These are phyloP conservation scores for Stomorhina lunata DNA, from an alignment of 2,888 invertebrate genomes.

Conservation along the genomic window DNA sequence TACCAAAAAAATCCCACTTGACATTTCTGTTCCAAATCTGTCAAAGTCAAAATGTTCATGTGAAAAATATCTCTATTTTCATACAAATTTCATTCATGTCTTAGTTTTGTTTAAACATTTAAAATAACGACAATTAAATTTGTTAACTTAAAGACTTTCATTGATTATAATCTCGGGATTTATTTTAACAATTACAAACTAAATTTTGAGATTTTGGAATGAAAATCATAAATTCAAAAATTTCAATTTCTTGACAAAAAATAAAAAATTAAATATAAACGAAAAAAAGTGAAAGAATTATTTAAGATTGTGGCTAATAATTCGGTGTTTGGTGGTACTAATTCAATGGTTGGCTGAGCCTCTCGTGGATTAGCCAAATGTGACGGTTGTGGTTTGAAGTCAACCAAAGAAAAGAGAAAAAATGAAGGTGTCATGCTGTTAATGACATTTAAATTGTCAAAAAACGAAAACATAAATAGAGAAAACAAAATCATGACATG, in stretches of 20 bases:
- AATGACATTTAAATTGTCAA: slow-evolving; percentile 64
- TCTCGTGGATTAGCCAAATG: background rate
- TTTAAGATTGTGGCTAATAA: too few relatives aligned
- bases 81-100: slow-evolving; percentile 1
- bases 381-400: background rate
- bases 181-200: background rate
- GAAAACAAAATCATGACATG: slow-evolving; percentile 44
- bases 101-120: background rate
- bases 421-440: slow-evolving; percentile 62
- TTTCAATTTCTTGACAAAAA: background rate
- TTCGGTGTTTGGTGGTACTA: background rate
- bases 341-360: slow-evolving; percentile 1
- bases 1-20: too few relatives aligned
- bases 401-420: background rate
- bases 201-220: background rate
- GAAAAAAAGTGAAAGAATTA: slow-evolving; percentile 29
- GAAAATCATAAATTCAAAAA: background rate
- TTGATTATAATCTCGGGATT: slow-evolving; percentile 27
- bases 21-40: slow-evolving; percentile 50
- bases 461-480: slow-evolving; percentile 5
- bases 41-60: slow-evolving; percentile 8
- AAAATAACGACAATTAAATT: slow-evolving; percentile 57
- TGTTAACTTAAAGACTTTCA: slow-evolving; percentile 40
- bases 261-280: background rate
- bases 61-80: slow-evolving; percentile 14